Evolutionary conservation across 2,113 vertebrate species (phyloP), one percentile per base, ranked within the genome.

Genomic region (Seriola dumerili): DNA sequence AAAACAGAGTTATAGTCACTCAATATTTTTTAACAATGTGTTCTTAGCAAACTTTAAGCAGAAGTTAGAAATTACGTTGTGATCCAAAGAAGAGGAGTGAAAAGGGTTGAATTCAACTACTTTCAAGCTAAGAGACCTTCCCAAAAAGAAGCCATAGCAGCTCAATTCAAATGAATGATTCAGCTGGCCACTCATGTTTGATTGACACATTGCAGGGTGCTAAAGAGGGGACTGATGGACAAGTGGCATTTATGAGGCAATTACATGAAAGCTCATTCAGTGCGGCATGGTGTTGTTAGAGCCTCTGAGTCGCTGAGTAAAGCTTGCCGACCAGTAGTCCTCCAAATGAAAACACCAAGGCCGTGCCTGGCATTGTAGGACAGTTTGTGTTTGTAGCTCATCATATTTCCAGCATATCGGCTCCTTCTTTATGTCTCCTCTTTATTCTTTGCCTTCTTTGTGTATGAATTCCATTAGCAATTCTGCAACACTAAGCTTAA

Each of bases 191-290:
- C 86, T 92, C 75, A 36, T 79, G 68, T 86, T 91, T 95, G 94
- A 95, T 91, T 94, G 95, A 95, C 92, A 93, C 88, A 75, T 91
- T 89, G 89, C 89, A 92, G 80, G 57, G 77, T 75, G 68, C 91
- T 81, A 76, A 85, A 61, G 63, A 89, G 70, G 79, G 64, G 77
- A 66, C 84, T 95, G 94, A 95, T 87, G 78, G 94, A 95, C 93
- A 93, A 95, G 91, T 93, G 93, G 94, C 93, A 94, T 95, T 95
- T 94, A 95, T 95, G 89, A 94, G 94, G 92, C 92, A 94, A 94
- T 95, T 96, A 95, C 94, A 95, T 88, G 88, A 93, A 91, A 78
- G 85, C 88, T 88, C 78, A 89, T 95, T 93, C 88, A 93, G 50
- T 1, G 23, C 25, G 68, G 70, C 87, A 90, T 76, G 65, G 77